Percentiles rank a stretch among this genome's conserved stretches.
These are phyloP conservation scores for Streptopelia turtur DNA, from an alignment of 2,797 vertebrate species.

Conservation along the genomic window DNA sequence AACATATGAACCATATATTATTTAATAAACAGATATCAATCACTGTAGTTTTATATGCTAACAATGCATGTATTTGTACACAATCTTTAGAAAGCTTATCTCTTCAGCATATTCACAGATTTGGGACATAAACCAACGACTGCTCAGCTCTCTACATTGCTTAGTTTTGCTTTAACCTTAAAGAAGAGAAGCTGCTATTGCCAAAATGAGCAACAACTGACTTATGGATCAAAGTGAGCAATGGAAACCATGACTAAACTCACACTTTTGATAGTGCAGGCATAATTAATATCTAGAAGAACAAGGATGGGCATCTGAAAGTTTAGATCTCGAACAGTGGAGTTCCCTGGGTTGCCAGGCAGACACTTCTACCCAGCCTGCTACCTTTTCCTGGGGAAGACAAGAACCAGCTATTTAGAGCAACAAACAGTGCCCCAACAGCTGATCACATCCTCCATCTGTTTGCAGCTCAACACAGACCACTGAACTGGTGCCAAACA, in stretches of 20 bases:
- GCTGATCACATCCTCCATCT: constrained; percentile 65
- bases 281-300: neutral
- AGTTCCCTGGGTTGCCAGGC: neutral
- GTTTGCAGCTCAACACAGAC: constrained; percentile 25
- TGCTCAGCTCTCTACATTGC: neutral
- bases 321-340: neutral
- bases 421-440: constrained; percentile 49
- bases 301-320: neutral
- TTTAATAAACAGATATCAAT: neutral
- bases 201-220: constrained; percentile 7
- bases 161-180: neutral
- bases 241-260: neutral
- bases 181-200: neutral
- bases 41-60: neutral
- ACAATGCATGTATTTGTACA: neutral
- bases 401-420: constrained; percentile 40
- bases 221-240: neutral
- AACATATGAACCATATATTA: neutral
- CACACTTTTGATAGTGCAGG: neutral
- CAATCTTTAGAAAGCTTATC: neutral
- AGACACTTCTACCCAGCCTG: neutral
- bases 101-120: neutral
- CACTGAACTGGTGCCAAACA: constrained; percentile 42
- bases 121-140: neutral
- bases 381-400: constrained; percentile 11